Base-by-base conservation (phyloP, 2,113 vertebrate genomes). In the Chionomys nivalis region DNA sequence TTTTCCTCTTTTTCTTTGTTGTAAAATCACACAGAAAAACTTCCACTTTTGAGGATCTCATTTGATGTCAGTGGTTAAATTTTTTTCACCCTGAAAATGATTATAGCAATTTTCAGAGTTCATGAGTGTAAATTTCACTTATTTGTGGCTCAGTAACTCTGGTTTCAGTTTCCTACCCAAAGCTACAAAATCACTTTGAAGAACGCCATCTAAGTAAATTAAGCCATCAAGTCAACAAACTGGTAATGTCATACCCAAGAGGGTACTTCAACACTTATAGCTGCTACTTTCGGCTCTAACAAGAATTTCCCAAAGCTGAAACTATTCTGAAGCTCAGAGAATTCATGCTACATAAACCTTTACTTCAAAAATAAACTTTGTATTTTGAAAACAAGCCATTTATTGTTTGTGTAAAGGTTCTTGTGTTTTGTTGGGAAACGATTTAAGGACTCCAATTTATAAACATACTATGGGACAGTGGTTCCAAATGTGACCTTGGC, bases 351-450 rank as follows among this genome's bases (percentile, higher is more conserved):
- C 96, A 96, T 98, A 96, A 97, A 97, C 31, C 68, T 97, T 97
- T 96, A 97, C 92, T 95, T 97, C 96, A 97, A 96, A 97, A 96
- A 96, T 97, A 96, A 98, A 97, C 87, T 96, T 96, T 89, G n/a
- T 96, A 78, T 97, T 97, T 97, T 96, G 96, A 95, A 97, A 97
- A 97, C 78, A 95, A 96, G 70, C 89, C 86, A 96, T 91, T 95
- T 96, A 95, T 89, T 96, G 81, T 95, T 95, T 94, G 75, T 93
- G 73, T 96, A 95, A 95, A 95, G 82, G 82, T 93, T 58, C 31
- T 39, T 79, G 42, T 33, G 2, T 96, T 97, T 95, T 96, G 68
- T 92, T 70, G 90, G 47, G 47, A 83, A 95, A 89, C 47, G 87
- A 78, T 91, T 79, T 96, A 95, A 92, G 26, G 52, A 94, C 63